phyloP scores from a whole-genome alignment of 2,113 vertebrate genomes.

The Chinchilla lanigera region DNA sequence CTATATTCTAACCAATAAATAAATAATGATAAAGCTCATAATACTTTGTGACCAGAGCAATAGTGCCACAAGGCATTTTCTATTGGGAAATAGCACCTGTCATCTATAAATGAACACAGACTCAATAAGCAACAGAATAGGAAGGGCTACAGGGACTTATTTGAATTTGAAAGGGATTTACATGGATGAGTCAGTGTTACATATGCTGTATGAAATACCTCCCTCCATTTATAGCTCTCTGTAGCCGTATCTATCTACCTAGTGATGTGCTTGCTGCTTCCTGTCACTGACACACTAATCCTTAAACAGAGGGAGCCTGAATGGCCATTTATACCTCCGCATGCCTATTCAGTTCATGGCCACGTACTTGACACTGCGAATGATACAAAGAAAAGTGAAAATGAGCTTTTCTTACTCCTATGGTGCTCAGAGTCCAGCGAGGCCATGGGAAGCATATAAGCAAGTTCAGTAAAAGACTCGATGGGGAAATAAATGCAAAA shows the following conservation, averaged over 20 bases:
- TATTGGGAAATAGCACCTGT: neutral
- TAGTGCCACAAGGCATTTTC: neutral
- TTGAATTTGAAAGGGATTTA: constrained; percentile 43
- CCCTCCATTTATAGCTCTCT: neutral
- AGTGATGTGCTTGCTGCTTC: neutral
- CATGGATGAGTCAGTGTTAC: neutral
- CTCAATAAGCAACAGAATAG: neutral
- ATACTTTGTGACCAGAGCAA: neutral
- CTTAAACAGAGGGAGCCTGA: neutral
- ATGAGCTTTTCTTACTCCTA: neutral
- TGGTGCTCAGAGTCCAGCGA: neutral
- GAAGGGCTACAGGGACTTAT: neutral
- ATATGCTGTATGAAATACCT: neutral
- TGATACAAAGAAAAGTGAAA: neutral
- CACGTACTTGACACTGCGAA: neutral
- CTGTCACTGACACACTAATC: neutral
- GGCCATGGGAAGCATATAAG: neutral
- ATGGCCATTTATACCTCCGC: neutral
- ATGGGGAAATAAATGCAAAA: neutral
- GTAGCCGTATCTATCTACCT: neutral
- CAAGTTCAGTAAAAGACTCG: neutral
- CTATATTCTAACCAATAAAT: neutral
- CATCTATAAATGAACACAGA: neutral
- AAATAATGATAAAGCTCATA: neutral
- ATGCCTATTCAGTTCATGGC: accelerated